phyloP scores from a whole-genome alignment of 2,888 invertebrate species.

The Tetrapedia diversipes region DNA sequence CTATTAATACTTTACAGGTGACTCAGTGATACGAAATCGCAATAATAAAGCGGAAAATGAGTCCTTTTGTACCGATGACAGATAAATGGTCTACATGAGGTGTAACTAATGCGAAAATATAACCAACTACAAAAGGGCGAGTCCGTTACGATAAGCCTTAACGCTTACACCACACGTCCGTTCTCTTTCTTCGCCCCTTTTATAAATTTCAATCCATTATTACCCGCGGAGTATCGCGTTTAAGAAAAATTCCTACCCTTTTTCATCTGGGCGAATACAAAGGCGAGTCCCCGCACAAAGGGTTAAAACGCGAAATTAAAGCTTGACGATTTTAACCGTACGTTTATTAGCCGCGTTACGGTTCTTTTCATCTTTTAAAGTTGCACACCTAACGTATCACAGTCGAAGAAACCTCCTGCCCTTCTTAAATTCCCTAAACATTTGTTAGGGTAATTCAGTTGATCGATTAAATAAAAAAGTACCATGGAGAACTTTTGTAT shows the following conservation, averaged over 20 bases:
- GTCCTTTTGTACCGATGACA: slow-evolving; percentile 31
- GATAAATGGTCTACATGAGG: slow-evolving; percentile 45
- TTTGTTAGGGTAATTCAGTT: no score
- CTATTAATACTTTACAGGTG: no score
- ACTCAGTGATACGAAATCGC: slow-evolving; percentile 17
- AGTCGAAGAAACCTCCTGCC: slow-evolving; percentile 19
- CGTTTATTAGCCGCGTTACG: slow-evolving; percentile 37
- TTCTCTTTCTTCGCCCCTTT: slow-evolving; percentile 42
- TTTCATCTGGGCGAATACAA: slow-evolving; percentile 43
- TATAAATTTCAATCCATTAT: slow-evolving; percentile 58
- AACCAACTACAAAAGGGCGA: slow-evolving; percentile 44
- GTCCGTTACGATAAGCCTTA: slow-evolving; percentile 37
- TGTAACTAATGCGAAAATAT: slow-evolving; percentile 50
- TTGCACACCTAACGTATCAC: slow-evolving; percentile 31
- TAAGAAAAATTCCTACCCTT: slow-evolving; percentile 55
- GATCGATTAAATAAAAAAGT: background rate
- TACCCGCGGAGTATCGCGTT: slow-evolving; percentile 48
- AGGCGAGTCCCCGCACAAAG: slow-evolving; percentile 39
- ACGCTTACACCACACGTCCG: slow-evolving; percentile 47
- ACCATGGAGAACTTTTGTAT: no score
- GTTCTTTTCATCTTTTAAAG: background rate
- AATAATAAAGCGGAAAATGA: slow-evolving; percentile 31
- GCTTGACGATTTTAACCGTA: slow-evolving; percentile 51
- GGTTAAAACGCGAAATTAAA: slow-evolving; percentile 56
- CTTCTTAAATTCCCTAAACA: background rate